These are phyloP conservation scores for Cryptophagus acutangulus DNA, from an alignment of 2,888 invertebrate species.

Conservation along the genomic window DNA sequence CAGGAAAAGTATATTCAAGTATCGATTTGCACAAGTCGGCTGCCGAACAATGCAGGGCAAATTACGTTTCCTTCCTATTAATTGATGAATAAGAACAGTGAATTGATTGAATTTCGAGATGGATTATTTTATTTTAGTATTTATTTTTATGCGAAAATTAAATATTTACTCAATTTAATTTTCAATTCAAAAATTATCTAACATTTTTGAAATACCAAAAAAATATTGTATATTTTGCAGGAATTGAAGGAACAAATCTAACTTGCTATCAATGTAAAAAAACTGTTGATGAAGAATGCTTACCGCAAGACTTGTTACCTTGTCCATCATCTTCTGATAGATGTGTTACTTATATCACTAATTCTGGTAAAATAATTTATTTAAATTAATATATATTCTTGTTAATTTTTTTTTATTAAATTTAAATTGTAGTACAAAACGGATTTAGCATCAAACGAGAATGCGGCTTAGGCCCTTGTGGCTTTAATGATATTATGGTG, in stretches of 20 bases:
- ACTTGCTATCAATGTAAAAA: slow-evolving; percentile 48
- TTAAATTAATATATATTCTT: neutral
- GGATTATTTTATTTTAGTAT: too few species aligned
- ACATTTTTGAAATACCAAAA: slow-evolving; percentile 30
- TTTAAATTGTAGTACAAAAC: slow-evolving; percentile 42
- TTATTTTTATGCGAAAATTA: too few species aligned
- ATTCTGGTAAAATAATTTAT: slow-evolving; percentile 40
- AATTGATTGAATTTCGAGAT: too few species aligned
- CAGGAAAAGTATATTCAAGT: too few species aligned
- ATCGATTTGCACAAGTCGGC: too few species aligned
- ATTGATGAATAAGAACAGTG: too few species aligned
- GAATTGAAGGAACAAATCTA: slow-evolving; percentile 34
- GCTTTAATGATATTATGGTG: slow-evolving; percentile 45
- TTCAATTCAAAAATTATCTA: too few species aligned
- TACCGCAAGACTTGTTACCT: slow-evolving; percentile 38
- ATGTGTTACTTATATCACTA: slow-evolving; percentile 47
- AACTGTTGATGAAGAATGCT: slow-evolving; percentile 41
- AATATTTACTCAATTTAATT: too few species aligned
- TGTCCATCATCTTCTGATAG: slow-evolving; percentile 45
- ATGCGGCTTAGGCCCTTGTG: slow-evolving; percentile 49
- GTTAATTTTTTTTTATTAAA: too few species aligned
- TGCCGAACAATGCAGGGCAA: too few species aligned
- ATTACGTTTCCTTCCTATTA: too few species aligned
- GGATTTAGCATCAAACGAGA: slow-evolving; percentile 46
- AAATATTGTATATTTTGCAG: slow-evolving; percentile 10